Evolutionary conservation across 2,113 vertebrate species (phyloP).

Genomic region (Hylia prasina): DNA sequence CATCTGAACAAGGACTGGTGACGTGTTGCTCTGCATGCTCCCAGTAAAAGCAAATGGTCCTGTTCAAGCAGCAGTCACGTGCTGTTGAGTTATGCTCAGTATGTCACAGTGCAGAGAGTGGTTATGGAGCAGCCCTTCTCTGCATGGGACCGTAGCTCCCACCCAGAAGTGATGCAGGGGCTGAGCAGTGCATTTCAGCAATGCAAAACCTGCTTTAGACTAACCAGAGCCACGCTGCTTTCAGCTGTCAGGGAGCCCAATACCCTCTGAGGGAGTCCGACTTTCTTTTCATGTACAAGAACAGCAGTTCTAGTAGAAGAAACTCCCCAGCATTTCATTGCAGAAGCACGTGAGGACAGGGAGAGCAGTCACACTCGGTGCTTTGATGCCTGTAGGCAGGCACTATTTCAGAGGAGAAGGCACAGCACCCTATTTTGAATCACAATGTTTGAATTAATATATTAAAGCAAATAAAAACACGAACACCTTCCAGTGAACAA

Average conservation of each 20-base stretch:
- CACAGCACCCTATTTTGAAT: not conserved
- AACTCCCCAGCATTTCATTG: not conserved
- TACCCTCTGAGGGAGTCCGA: not conserved
- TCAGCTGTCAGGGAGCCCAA: not conserved
- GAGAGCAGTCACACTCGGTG: rapidly evolving
- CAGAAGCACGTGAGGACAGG: not conserved
- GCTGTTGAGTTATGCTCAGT: not conserved
- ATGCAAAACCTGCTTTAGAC: not conserved
- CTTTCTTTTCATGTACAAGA: not conserved
- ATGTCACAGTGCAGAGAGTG: rapidly evolving
- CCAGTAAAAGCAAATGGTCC: too few relatives aligned
- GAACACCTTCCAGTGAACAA: not conserved
- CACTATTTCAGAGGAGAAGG: not conserved
- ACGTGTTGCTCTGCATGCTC: rapidly evolving
- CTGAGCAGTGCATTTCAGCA: not conserved
- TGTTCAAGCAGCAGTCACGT: not conserved
- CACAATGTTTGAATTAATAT: not conserved
- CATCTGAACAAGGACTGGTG: not conserved
- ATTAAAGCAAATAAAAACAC: not conserved
- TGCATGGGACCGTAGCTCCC: not conserved
- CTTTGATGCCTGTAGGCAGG: not conserved
- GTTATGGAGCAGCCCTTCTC: too few relatives aligned
- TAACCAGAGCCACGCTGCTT: not conserved
- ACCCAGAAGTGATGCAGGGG: not conserved
- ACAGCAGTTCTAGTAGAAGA: not conserved